phyloP scores from a whole-genome alignment of 2,888 invertebrate genomes.

The Eupithecia pulchellata region DNA sequence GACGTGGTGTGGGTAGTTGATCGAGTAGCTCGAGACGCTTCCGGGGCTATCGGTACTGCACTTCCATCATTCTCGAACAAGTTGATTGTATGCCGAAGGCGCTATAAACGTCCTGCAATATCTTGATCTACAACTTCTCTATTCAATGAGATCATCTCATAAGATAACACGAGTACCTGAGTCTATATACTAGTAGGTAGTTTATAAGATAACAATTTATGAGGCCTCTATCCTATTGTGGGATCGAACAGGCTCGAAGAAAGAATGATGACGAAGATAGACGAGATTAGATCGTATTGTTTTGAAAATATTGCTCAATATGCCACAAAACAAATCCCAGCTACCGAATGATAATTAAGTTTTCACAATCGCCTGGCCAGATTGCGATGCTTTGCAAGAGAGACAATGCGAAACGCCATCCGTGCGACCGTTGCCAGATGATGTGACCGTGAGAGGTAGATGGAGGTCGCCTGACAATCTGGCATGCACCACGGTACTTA shows the following conservation, averaged over 20 bases:
- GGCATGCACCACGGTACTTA: constrained; percentile 42
- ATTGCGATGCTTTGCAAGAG: constrained; percentile 65
- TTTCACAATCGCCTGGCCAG: constrained; percentile 57
- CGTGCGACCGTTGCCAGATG: constrained; percentile 65
- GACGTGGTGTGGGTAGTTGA: constrained; percentile 26
- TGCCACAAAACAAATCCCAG: background rate
- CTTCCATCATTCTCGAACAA: constrained; percentile 22
- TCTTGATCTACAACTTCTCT: constrained; percentile 1
- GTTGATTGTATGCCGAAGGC: constrained; percentile 11
- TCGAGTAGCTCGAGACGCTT: constrained; percentile 23
- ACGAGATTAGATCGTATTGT: constrained; percentile 6
- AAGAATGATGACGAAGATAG: no score
- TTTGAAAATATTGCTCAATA: constrained; percentile 6
- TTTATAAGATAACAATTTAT: background rate
- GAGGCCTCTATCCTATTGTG: background rate
- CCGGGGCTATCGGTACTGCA: constrained; percentile 24
- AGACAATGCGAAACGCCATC: constrained; percentile 63
- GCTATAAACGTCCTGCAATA: background rate
- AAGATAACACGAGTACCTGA: background rate
- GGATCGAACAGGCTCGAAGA: background rate
- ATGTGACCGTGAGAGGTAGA: constrained; percentile 70
- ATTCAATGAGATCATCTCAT: background rate
- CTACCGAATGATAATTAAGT: constrained; percentile 49
- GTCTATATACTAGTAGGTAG: background rate
- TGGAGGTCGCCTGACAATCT: constrained; percentile 65